A percentile compares a stretch with the other conserved stretches of the same genome.
These are phyloP conservation scores for Seriola aureovittata DNA, from an alignment of 2,113 vertebrate genomes.

Conservation along the genomic window DNA sequence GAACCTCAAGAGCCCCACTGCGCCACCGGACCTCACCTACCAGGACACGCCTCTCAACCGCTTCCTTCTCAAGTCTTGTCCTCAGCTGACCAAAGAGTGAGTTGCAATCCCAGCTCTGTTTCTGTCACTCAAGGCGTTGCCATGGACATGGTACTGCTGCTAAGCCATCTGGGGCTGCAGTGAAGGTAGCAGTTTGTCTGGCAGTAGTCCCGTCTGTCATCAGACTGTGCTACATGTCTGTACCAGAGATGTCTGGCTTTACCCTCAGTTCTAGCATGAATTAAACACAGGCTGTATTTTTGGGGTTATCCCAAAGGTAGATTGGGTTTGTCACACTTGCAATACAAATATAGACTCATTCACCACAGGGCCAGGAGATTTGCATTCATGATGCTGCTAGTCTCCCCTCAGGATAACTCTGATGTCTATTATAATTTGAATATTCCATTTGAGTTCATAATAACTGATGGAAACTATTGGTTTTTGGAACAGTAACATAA, in stretches of 20 bases:
- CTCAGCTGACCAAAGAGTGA: constrained; percentile 99
- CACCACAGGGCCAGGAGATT: not conserved
- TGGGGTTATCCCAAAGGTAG: constrained; percentile 7
- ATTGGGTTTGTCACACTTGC: constrained; percentile 18
- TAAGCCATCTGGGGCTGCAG: constrained; percentile 39
- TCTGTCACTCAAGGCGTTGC: constrained; percentile 45
- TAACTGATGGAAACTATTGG: constrained; percentile 27
- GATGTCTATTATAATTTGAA: constrained; percentile 38
- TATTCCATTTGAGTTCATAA: constrained; percentile 2
- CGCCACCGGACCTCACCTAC: constrained; percentile 92
- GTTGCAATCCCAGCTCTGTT: constrained; percentile 65
- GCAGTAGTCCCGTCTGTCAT: constrained; percentile 40
- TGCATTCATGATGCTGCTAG: constrained; percentile 16
- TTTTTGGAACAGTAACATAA: constrained; percentile 6
- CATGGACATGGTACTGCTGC: constrained; percentile 23
- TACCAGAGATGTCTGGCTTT: constrained; percentile 27
- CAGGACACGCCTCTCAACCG: constrained; percentile 93
- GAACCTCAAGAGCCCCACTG: constrained; percentile 97
- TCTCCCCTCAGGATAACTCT: not conserved
- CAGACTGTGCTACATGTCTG: constrained; percentile 24
- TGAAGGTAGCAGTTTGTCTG: constrained; percentile 45
- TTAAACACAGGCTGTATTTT: constrained; percentile 40
- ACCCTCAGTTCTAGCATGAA: constrained; percentile 5
- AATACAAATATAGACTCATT: constrained; percentile 34
- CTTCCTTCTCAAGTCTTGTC: constrained; percentile 96